Evolutionary conservation across 1,140 invertebrate genomes (phyloP).

Genomic region (Neodiprion fabricii): DNA sequence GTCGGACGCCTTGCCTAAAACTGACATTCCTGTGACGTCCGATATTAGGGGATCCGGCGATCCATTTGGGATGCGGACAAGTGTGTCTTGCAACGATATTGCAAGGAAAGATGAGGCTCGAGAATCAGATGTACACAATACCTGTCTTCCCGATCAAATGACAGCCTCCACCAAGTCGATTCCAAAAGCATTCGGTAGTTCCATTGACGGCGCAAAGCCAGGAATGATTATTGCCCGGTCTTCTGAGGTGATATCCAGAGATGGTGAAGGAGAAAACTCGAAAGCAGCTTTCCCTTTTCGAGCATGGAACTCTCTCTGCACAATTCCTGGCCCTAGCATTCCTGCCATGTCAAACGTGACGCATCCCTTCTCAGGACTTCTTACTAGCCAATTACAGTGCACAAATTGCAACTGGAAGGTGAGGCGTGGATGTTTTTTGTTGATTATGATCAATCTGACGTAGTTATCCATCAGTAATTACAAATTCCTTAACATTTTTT

Average conservation of each 20-base stretch:
- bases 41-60: slow-evolving; percentile 48
- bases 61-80: slow-evolving; percentile 41
- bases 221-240: slow-evolving; percentile 57
- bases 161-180: slow-evolving; percentile 44
- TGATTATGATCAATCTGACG: not conserved
- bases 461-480: slow-evolving; percentile 14
- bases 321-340: slow-evolving; percentile 42
- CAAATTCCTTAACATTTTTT: slow-evolving; percentile 37
- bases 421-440: slow-evolving; percentile 28
- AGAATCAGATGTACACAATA: slow-evolving; percentile 33
- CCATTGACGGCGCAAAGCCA: slow-evolving; percentile 40
- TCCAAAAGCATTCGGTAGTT: slow-evolving; percentile 33
- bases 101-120: slow-evolving; percentile 35
- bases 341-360: slow-evolving; percentile 46
- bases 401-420: slow-evolving; percentile 81
- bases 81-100: slow-evolving; percentile 58
- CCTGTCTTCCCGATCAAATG: slow-evolving; percentile 41
- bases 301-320: slow-evolving; percentile 51
- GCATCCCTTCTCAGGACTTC: slow-evolving; percentile 80
- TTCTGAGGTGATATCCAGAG: slow-evolving; percentile 45
- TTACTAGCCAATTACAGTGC: slow-evolving; percentile 85
- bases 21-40: slow-evolving; percentile 29
- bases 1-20: slow-evolving; percentile 69
- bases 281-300: slow-evolving; percentile 36
- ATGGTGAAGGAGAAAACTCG: slow-evolving; percentile 19